phyloP scores from a whole-genome alignment of 2,888 invertebrate genomes.

The Azorinus chamasolen region DNA sequence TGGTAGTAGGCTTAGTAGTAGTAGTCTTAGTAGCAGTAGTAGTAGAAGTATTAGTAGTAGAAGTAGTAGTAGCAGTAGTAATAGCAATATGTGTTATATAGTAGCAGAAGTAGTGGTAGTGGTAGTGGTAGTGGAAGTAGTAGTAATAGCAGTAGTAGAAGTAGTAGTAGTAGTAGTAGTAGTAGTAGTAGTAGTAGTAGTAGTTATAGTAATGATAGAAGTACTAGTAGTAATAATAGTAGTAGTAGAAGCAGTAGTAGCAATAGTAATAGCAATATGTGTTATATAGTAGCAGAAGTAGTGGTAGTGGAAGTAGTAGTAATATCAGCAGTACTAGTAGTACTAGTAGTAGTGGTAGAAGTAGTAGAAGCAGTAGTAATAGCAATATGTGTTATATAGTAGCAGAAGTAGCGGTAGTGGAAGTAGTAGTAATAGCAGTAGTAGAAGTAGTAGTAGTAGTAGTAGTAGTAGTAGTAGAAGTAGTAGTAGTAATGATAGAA shows the following conservation, averaged over 20 bases:
- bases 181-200: constrained; percentile 12
- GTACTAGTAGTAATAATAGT: constrained; percentile 5
- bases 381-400: too few species aligned
- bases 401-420: not conserved
- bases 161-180: constrained; percentile 20
- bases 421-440: too few species aligned
- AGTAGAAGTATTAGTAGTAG: constrained; percentile 16
- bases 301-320: constrained; percentile 7
- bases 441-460: constrained; percentile 2
- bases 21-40: constrained; percentile 26
- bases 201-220: not conserved
- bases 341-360: constrained; percentile 22
- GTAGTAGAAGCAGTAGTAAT: constrained; percentile 18
- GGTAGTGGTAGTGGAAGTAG: not conserved
- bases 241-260: constrained; percentile 7
- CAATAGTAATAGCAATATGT: not conserved
- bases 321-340: constrained; percentile 11
- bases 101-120: constrained; percentile 4
- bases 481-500: constrained; percentile 14
- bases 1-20: constrained; percentile 12
- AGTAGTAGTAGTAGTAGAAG: constrained; percentile 17
- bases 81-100: constrained; percentile 17
- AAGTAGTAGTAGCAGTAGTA: constrained; percentile 20
- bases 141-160: constrained; percentile 21
- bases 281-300: constrained; percentile 1